These are phyloP conservation scores for Pachypeltis micranthus DNA, from an alignment of 1,140 invertebrate species.

Conservation along the genomic window DNA sequence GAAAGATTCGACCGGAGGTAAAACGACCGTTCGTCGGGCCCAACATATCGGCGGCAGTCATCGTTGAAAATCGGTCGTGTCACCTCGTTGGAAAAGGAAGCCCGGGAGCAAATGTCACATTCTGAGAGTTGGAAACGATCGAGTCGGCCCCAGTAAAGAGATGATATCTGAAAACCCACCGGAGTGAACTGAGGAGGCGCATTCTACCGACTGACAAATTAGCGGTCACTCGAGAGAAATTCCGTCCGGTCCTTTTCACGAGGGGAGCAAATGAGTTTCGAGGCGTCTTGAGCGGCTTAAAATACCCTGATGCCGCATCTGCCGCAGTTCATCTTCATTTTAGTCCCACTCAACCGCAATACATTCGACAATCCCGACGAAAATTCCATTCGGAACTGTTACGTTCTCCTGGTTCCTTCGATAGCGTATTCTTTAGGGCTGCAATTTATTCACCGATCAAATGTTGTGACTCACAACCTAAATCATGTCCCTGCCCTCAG, in stretches of 20 bases:
- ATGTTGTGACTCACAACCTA: no score
- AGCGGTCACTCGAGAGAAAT: not conserved
- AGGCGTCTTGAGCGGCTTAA: not conserved
- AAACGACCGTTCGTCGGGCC: not conserved
- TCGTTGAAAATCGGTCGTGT: not conserved
- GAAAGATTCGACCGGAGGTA: no score
- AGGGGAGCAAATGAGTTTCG: not conserved
- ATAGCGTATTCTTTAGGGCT: no score
- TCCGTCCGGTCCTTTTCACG: not conserved
- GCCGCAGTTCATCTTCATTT: no score
- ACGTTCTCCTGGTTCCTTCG: no score
- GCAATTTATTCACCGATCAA: no score
- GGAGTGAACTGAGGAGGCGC: not conserved
- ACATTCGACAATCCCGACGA: no score
- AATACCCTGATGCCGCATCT: no score
- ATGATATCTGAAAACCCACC: not conserved
- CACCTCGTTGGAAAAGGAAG: not conserved
- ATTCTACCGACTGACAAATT: not conserved
- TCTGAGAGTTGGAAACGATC: not conserved
- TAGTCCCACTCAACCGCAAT: no score
- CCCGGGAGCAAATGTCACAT: not conserved
- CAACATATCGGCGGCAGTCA: not conserved
- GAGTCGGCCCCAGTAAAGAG: no score
- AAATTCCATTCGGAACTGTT: no score
- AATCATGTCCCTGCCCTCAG: no score